Base-by-base conservation (phyloP, 2,797 vertebrate species). In the Acipenser oxyrinchus region DNA sequence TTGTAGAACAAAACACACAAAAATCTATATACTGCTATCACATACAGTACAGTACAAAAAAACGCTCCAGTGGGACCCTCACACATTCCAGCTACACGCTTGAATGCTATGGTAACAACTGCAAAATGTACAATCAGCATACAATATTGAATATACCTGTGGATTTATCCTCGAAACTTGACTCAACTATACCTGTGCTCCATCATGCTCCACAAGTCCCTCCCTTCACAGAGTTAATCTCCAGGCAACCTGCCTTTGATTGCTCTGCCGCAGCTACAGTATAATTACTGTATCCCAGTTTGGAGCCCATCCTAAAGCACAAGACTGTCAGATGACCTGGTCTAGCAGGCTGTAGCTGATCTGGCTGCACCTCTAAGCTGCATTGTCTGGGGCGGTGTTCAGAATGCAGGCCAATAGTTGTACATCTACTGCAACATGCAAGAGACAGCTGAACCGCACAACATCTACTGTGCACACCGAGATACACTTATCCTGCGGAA, bases 321-420 rank as follows among this genome's bases (percentile, higher is more conserved):
- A 77, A 80, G 75, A 81, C 65, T 6, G 51, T 80, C 81, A 79
- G 76, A 76, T 82, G 79, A 81, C 75, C 0, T 0, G 12, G 59
- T 69, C 57, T 10, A 69, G 51, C 51, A 77, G 77, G 67, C 62
- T 59, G 51, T 50, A 48, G 70, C 11, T 50, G 49, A 51, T 75
- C 60, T 64, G 49, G 70, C 60, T 51, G 53, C 48, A 68, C 59
- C 77, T 78, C 49, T 51, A 73, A 6, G 10, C 63, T 71, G 70
- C 55, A 74, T 61, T 68, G 67, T 73, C 70, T 67, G 69, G 71
- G 6, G 1, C 6, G 51, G 2, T 4, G 70, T 68, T 67, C 11
- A 9, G 37, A 76, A 69, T 8, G 65, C 1, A 6, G 60, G 37
- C 48, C 48, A 12, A 37, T 49, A 49, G 69, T 23, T 7, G 13